Evolutionary conservation across 1,140 invertebrate species (phyloP).

Genomic region (Maniola jurtina): DNA sequence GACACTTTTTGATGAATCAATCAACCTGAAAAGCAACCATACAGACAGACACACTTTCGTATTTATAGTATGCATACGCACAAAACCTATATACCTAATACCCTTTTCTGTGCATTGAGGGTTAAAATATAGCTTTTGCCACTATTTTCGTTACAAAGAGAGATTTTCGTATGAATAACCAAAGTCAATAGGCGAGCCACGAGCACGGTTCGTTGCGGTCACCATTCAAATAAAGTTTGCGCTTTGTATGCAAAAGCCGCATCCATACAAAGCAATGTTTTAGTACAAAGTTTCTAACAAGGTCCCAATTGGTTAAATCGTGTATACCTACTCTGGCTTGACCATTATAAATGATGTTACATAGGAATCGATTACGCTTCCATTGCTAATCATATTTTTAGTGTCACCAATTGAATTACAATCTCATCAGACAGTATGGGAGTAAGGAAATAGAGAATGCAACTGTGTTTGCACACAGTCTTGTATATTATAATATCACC

Average conservation of each 20-base stretch:
- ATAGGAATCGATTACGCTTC: too few species aligned
- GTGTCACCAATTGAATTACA: too few species aligned
- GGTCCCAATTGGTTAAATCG: conserved; percentile 32
- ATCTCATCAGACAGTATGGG: too few species aligned
- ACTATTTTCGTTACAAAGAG: conserved; percentile 5
- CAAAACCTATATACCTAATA: too few species aligned
- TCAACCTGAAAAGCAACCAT: too few species aligned
- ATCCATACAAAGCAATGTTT: conserved; percentile 39
- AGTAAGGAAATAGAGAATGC: too few species aligned
- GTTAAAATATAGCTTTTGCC: not conserved
- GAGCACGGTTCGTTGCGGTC: conserved; percentile 45
- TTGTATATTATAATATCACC: too few species aligned
- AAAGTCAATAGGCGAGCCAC: conserved; percentile 30
- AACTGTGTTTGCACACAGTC: too few species aligned
- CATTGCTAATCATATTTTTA: too few species aligned
- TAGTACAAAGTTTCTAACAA: conserved; percentile 40
- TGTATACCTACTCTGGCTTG: not conserved
- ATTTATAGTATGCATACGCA: too few species aligned
- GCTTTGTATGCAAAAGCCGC: conserved; percentile 40
- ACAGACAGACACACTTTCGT: too few species aligned
- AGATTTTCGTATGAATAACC: conserved; percentile 8
- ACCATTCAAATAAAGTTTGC: conserved; percentile 58
- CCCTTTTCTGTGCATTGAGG: not conserved
- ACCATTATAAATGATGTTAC: conserved; percentile 5
- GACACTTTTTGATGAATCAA: too few species aligned